Conservation (phyloP, 2,888 invertebrate genomes). For the Philereme transversata region DNA sequence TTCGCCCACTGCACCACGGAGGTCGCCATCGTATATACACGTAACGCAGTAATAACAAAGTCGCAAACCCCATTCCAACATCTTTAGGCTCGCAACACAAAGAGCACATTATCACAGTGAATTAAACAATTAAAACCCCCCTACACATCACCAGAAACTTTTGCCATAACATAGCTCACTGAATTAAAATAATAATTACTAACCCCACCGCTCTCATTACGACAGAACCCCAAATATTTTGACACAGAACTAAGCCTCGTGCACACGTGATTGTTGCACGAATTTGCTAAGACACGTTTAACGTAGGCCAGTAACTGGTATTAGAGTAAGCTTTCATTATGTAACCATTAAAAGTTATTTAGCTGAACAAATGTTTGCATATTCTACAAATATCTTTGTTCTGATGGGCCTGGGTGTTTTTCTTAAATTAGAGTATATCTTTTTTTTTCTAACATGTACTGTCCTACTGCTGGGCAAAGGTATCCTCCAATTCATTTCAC, state of each 20-base stretch:
- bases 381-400: too few relatives aligned
- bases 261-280: slow-evolving; percentile 16
- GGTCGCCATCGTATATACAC: too few relatives aligned
- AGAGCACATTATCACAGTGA: slow-evolving; percentile 27
- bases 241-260: slow-evolving; percentile 37
- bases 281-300: slow-evolving; percentile 8
- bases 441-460: too few relatives aligned
- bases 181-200: slow-evolving; percentile 58
- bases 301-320: slow-evolving; percentile 1
- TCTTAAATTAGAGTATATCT: too few relatives aligned
- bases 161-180: slow-evolving; percentile 35
- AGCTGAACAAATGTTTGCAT: too few relatives aligned
- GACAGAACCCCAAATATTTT: slow-evolving; percentile 55
- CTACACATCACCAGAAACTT: slow-evolving; percentile 26
- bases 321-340: too few relatives aligned
- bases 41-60: background rate
- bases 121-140: slow-evolving; percentile 31
- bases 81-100: slow-evolving; percentile 18
- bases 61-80: slow-evolving; percentile 15
- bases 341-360: too few relatives aligned
- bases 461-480: too few relatives aligned
- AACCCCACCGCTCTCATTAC: slow-evolving; percentile 43
- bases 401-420: too few relatives aligned
- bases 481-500: too few relatives aligned
- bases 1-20: too few relatives aligned